Evolutionary conservation across 2,113 vertebrate genomes (phyloP).

Genomic region (Ophthalmotilapia sp.): DNA sequence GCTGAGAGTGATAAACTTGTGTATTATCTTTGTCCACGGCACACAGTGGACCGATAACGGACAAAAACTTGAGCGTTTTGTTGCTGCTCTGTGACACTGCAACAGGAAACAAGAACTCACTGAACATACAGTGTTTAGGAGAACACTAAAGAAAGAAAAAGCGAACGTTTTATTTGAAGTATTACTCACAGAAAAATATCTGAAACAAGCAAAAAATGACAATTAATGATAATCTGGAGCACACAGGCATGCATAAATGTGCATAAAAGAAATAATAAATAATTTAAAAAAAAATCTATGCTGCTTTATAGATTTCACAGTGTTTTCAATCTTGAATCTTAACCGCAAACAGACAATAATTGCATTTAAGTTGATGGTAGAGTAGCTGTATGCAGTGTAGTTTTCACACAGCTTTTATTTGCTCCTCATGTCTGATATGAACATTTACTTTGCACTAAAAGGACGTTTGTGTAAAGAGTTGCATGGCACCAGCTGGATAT

Average conservation of each 20-base stretch:
- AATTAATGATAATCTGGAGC: not conserved
- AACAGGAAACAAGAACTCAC: not conserved
- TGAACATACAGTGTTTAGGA: not conserved
- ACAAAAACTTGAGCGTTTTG: not conserved
- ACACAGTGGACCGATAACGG: not conserved
- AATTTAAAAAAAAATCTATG: fast-evolving
- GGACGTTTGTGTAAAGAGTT: not conserved
- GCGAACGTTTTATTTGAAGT: not conserved
- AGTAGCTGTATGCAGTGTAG: not conserved
- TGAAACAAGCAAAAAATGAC: not conserved
- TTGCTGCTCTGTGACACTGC: not conserved
- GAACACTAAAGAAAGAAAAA: not conserved
- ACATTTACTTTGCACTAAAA: not conserved
- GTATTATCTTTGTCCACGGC: not conserved
- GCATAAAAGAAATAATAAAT: not conserved
- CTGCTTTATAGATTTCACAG: not conserved
- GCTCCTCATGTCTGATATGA: not conserved
- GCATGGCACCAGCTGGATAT: not conserved
- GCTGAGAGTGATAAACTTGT: not conserved
- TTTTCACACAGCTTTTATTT: not conserved
- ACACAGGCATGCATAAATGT: not conserved
- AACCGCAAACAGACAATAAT: not conserved
- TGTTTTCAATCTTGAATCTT: not conserved
- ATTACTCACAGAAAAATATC: not conserved
- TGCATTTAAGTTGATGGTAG: not conserved